These are phyloP conservation scores for Maniola hyperantus DNA, from an alignment of 2,888 invertebrate genomes.

Conservation along the genomic window DNA sequence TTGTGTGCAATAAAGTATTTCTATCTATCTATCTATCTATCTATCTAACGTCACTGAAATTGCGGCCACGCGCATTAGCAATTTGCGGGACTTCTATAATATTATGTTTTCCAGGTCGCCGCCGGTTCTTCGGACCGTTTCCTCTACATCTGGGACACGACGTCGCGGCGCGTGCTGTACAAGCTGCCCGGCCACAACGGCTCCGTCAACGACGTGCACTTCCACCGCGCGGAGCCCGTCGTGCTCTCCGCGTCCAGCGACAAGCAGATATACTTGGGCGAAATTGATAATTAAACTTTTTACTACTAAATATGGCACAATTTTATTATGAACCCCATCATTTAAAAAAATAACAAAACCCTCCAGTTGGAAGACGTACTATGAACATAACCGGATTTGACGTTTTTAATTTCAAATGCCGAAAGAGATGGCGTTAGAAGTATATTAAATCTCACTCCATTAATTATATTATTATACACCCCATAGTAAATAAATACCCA, in stretches of 20 bases:
- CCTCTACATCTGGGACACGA: slow-evolving; percentile 98
- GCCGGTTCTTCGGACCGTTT: slow-evolving; percentile 97
- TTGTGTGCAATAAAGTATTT: too few relatives aligned
- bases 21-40: too few relatives aligned
- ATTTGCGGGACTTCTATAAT: too few relatives aligned
- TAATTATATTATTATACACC: not conserved
- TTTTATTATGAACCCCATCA: not conserved
- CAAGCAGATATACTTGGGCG: slow-evolving; percentile 97
- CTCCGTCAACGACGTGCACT: slow-evolving; percentile 97
- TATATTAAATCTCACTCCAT: too few relatives aligned
- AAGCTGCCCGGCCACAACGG: slow-evolving; percentile 99
- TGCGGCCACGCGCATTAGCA: too few relatives aligned
- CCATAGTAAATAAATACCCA: too few relatives aligned
- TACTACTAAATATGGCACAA: not conserved
- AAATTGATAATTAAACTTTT: slow-evolving; percentile 86
- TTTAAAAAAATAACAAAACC: too few relatives aligned
- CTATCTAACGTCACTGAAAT: too few relatives aligned
- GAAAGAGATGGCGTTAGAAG: too few relatives aligned
- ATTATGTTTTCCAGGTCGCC: slow-evolving; percentile 69
- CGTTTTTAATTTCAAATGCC: too few relatives aligned
- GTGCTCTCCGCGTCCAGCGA: slow-evolving; percentile 97
- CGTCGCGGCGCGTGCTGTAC: slow-evolving; percentile 94
- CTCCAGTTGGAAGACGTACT: too few relatives aligned
- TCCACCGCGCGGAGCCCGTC: slow-evolving; percentile 97
- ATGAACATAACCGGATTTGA: too few relatives aligned